phyloP scores from a whole-genome alignment of 1,140 invertebrate species.

The Procambarus clarkii region DNA sequence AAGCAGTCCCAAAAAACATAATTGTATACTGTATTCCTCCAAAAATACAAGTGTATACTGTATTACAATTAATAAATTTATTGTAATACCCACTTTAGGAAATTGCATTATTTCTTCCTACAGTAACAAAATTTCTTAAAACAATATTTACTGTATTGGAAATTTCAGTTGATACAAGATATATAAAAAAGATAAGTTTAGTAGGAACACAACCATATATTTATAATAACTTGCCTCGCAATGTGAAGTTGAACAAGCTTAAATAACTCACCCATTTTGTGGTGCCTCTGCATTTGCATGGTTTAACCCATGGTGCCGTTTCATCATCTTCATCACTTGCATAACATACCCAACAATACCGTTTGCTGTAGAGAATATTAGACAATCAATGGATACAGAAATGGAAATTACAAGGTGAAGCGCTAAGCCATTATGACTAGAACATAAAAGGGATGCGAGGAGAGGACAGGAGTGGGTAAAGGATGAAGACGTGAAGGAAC shows the following conservation, averaged over 20 bases:
- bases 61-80: too few relatives aligned
- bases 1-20: too few relatives aligned
- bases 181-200: not conserved
- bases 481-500: too few relatives aligned
- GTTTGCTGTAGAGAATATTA: conserved; percentile 73
- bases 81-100: too few relatives aligned
- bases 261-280: conserved; percentile 87
- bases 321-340: conserved; percentile 95
- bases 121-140: too few relatives aligned
- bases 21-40: too few relatives aligned
- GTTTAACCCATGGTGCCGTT: conserved; percentile 92
- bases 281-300: conserved; percentile 96
- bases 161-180: not conserved
- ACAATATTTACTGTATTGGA: not conserved
- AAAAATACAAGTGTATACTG: too few relatives aligned
- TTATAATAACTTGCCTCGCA: not conserved
- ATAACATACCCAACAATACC: conserved; percentile 97
- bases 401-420: not conserved
- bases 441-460: too few relatives aligned
- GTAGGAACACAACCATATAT: too few relatives aligned
- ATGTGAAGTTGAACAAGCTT: not conserved
- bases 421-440: too few relatives aligned
- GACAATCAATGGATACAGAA: not conserved
- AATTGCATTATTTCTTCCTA: too few relatives aligned
- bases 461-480: too few relatives aligned